Base-by-base conservation (phyloP, 2,888 invertebrate species). In the Halictus quadricinctus region DNA sequence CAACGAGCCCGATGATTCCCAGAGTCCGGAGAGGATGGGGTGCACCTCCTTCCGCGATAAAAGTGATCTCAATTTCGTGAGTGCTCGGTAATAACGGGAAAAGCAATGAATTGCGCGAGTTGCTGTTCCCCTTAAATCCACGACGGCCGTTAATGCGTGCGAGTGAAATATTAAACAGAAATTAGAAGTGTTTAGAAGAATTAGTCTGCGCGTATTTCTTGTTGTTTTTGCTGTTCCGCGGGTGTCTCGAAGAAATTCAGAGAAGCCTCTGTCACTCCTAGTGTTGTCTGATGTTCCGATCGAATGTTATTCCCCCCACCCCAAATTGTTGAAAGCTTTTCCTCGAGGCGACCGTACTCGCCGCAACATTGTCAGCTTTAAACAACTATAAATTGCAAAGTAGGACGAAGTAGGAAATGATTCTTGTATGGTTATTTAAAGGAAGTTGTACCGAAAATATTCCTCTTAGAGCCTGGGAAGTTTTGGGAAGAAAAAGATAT, bases 41-140 rank as follows among this genome's bases (percentile, higher is more conserved):
- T 18, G n/a, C 21, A n/a, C 21, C 73, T 72, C 46, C 25, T 21
- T 64, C 36, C 36, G 36, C 18, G 73, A 64, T 60, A 77, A 48
- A 15, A n/a, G 29, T n/a, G 15, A 75, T 72, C 48, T 75, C 60
- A 64, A 75, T 83, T 64, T 25, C n/a, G 29, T 21, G 36, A 83
- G 80, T 43, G n/a, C 41, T 21, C 10, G 25, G 29, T 46, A 60
- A 81, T 46, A 29, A 25, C 41, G 10, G 36, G 36, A n/a, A 7
- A 18, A 70, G 29, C 36, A 41, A 66, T 66, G 29, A 79, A 41
- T 79, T 66, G 25, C 13, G 25, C 36, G 41, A 58, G 18, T 29
- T 15, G 8, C 25, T 48, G 48, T 29, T 25, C 48, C 48, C 12
- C 5, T 72, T 48, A 48, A 25, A 72, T 72, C 25, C 29, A 18